These are phyloP conservation scores for Aricia agestis DNA, from an alignment of 1,140 invertebrate genomes.

Conservation along the genomic window DNA sequence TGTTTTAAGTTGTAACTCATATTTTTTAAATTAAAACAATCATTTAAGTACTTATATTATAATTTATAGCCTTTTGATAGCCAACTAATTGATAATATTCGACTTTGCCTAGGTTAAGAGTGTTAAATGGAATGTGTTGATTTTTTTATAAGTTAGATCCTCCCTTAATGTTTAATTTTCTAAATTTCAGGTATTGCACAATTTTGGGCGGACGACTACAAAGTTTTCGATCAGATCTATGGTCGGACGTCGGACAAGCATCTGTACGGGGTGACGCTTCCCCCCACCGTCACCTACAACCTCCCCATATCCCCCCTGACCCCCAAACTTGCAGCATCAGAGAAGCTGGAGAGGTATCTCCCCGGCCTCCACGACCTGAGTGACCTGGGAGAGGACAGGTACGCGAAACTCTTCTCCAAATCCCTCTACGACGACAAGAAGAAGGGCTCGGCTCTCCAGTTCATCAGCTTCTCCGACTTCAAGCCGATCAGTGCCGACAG, in stretches of 20 bases:
- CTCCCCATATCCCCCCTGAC: conserved; percentile 18
- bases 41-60: no score
- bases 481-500: conserved; percentile 49
- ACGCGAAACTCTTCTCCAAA: conserved; percentile 40
- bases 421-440: conserved; percentile 32
- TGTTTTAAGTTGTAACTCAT: no score
- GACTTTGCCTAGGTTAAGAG: no score
- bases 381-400: conserved; percentile 36
- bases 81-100: no score
- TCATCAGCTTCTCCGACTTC: conserved; percentile 47
- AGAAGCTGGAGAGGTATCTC: conserved; percentile 50
- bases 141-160: no score
- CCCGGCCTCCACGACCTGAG: conserved; percentile 31
- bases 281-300: conserved; percentile 37
- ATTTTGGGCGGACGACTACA: conserved; percentile 63
- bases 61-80: no score
- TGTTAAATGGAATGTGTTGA: no score
- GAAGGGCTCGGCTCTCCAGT: conserved; percentile 44
- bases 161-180: not conserved
- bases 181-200: conserved; percentile 51
- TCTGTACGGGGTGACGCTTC: conserved; percentile 50
- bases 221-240: conserved; percentile 57
- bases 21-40: no score
- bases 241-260: conserved; percentile 63
- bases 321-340: conserved; percentile 37